These are phyloP conservation scores for Syngnathoides biaculeatus DNA, from an alignment of 2,113 vertebrate genomes.

Conservation along the genomic window DNA sequence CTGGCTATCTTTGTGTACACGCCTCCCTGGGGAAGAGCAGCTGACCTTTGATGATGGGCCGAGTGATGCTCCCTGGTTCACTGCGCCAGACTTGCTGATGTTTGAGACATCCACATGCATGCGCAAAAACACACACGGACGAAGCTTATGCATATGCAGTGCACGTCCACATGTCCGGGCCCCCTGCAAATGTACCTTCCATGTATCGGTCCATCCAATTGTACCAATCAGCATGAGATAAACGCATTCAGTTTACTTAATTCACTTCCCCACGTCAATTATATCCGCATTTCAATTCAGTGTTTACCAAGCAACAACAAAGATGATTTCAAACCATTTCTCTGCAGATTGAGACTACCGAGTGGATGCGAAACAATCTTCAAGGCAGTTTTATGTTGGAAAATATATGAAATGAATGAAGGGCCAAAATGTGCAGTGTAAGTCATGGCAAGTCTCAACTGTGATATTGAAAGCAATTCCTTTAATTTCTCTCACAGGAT, in stretches of 20 bases:
- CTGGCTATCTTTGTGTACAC: slow-evolving; percentile 62
- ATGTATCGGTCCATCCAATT: slow-evolving; percentile 42
- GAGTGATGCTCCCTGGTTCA: slow-evolving; percentile 52
- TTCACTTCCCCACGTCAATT: slow-evolving; percentile 36
- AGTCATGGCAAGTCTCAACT: background rate
- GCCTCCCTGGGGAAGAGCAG: slow-evolving; percentile 55
- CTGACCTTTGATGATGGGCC: slow-evolving; percentile 69
- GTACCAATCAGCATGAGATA: slow-evolving; percentile 44
- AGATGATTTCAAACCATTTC: slow-evolving; percentile 44
- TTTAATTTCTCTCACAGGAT: background rate
- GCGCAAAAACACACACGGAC: slow-evolving; percentile 1
- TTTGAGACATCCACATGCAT: slow-evolving; percentile 11
- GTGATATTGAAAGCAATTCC: background rate
- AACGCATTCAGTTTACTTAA: slow-evolving; percentile 58
- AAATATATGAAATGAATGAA: background rate
- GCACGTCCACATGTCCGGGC: slow-evolving; percentile 12
- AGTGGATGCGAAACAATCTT: slow-evolving; percentile 30
- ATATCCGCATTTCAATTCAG: slow-evolving; percentile 40
- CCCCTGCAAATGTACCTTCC: background rate
- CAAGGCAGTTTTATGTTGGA: background rate
- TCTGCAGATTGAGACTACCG: slow-evolving; percentile 40
- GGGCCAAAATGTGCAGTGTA: background rate
- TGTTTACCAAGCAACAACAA: slow-evolving; percentile 43
- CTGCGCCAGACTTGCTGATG: slow-evolving; percentile 42
- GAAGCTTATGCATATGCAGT: slow-evolving; percentile 20